Evolutionary conservation across 1,140 invertebrate species (phyloP).

Genomic region (Drosophila virilis): DNA sequence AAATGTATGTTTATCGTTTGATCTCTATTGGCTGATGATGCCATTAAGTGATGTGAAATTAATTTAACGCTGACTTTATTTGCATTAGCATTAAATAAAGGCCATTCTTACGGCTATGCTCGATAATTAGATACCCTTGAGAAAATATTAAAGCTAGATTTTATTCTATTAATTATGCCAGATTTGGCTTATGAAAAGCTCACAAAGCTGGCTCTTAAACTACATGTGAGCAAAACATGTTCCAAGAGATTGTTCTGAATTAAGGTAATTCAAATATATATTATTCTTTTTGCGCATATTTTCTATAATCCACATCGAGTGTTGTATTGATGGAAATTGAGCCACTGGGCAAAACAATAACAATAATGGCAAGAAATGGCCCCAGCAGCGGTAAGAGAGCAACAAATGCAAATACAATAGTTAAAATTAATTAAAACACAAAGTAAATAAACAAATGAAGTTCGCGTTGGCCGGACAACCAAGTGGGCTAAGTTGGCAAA

Average conservation of each 20-base stretch:
- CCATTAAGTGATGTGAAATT: constrained; percentile 25
- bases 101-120: neutral
- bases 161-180: no score
- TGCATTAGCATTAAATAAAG: constrained; percentile 15
- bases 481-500: constrained; percentile 16
- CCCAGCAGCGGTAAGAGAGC: constrained; percentile 22
- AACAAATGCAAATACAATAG: constrained; percentile 76
- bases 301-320: no score
- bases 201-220: no score
- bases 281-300: no score
- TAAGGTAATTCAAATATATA: no score
- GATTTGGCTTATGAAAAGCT: no score
- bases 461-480: neutral
- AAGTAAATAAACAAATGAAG: constrained; percentile 70
- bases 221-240: no score
- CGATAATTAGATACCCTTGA: constrained; percentile 2
- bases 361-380: constrained; percentile 37
- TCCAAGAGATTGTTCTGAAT: no score
- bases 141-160: neutral
- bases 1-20: constrained; percentile 14
- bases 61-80: constrained; percentile 21
- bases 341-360: constrained; percentile 12
- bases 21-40: constrained; percentile 13
- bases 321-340: neutral
- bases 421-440: constrained; percentile 75